Evolutionary conservation across 2,113 vertebrate genomes (phyloP), one percentile per base, ranked within the genome.

Genomic region (Danio rerio): DNA sequence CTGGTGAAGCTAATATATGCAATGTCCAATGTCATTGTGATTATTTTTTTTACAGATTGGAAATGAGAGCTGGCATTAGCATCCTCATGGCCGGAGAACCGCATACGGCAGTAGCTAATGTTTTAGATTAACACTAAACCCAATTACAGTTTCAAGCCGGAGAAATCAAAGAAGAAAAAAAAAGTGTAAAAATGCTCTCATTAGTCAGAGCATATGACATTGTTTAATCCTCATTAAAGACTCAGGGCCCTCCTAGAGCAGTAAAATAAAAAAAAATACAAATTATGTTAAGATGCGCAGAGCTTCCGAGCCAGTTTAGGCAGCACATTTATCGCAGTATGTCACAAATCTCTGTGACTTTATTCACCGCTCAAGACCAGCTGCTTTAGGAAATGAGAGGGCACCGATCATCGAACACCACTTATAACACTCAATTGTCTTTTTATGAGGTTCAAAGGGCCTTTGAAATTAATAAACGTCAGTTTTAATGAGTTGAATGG

Each of bases 141-240:
- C 73, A 78, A 87, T 87, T 85, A 87, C 45, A 4, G 16, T 78
- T 70, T 69, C 58, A 63, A 68, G 66, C 80, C 59, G 13, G 8
- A 18, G 86, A 65, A 71, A 83, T 87, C 81, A 87, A 76, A 83
- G 78, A 5, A 52, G 10, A 66, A 73, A 77, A 83, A 73, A 15
- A 83, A 81, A 62, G 16, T 63, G 74, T 81, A 69, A 83, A 87
- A 85, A 31, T 7, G 50, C 78, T 73, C 74, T 79, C 66, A 83
- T 87, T 87, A 87, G 78, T 66, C 53, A 21, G 42, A 80, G 72
- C 80, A 71, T 71, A 82, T 85, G 83, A 85, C 86, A 83, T 72
- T 81, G 86, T 83, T 78, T 87, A 83, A 87, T 87, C 83, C 83
- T 85, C 78, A 83, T 87, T 85, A 83, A n/a, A 63, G 42, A 55